These are phyloP conservation scores for Conistra vaccinii DNA, from an alignment of 2,888 invertebrate genomes.

Conservation along the genomic window DNA sequence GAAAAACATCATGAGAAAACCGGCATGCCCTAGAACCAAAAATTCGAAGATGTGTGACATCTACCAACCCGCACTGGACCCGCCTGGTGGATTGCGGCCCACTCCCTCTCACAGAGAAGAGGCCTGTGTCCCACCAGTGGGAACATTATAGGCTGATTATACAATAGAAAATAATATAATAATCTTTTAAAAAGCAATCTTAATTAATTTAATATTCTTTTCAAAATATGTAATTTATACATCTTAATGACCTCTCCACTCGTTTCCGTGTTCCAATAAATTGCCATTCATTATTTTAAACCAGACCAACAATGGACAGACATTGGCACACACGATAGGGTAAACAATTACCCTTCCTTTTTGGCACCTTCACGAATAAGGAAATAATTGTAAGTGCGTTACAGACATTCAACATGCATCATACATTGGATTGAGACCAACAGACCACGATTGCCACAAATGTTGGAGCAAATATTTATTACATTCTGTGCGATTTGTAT, in stretches of 20 bases:
- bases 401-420: constrained; percentile 17
- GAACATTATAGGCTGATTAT: no score
- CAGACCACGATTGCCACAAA: not conserved
- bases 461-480: constrained; percentile 22
- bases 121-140: no score
- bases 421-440: constrained; percentile 14
- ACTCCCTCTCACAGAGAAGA: no score
- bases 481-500: not conserved
- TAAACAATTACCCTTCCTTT: constrained; percentile 52
- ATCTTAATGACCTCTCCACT: not conserved
- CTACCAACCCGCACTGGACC: no score
- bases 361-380: constrained; percentile 56
- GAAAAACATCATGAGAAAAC: no score
- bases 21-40: no score
- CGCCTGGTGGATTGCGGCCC: no score
- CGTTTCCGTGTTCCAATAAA: constrained; percentile 21
- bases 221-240: not conserved
- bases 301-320: not conserved
- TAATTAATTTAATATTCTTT: not conserved
- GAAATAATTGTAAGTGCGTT: constrained; percentile 43
- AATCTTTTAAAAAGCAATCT: not conserved
- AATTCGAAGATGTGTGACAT: no score
- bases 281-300: not conserved
- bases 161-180: not conserved
- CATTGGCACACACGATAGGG: constrained; percentile 35